These are phyloP conservation scores for Rhodeus uyekii DNA, from an alignment of 2,797 vertebrate genomes.

Conservation along the genomic window DNA sequence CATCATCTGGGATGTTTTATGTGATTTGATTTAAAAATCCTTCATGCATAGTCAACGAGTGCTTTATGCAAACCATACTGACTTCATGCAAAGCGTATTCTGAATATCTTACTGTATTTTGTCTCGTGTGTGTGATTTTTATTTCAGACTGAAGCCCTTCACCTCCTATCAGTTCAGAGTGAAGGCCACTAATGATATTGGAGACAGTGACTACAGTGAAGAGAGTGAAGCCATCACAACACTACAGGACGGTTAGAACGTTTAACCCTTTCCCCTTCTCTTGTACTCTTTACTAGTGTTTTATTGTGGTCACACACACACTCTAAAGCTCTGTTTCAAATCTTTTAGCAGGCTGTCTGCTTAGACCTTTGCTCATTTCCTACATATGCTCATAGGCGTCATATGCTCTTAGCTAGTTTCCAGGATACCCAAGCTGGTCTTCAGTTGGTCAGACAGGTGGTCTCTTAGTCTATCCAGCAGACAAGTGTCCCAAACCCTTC, in stretches of 20 bases:
- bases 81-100: not conserved
- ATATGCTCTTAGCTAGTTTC: not conserved
- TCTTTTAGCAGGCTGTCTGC: no score
- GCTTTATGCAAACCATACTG: no score
- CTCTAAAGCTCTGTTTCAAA: no score
- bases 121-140: not conserved
- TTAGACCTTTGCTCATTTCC: no score
- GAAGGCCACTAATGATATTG: constrained; percentile 96
- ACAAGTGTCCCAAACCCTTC: not conserved
- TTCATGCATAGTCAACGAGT: not conserved
- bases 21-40: not conserved
- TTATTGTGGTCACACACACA: not conserved
- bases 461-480: not conserved
- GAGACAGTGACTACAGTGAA: constrained; percentile 95
- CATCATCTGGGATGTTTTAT: not conserved
- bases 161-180: constrained; percentile 97
- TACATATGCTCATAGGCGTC: no score
- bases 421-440: not conserved
- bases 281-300: not conserved
- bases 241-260: constrained; percentile 89
- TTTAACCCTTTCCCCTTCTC: not conserved
- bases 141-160: constrained; percentile 90
- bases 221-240: constrained; percentile 95
- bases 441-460: not conserved
- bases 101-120: not conserved